Conservation (phyloP, 2,888 invertebrate species). For the Balanococcus diminutus region DNA sequence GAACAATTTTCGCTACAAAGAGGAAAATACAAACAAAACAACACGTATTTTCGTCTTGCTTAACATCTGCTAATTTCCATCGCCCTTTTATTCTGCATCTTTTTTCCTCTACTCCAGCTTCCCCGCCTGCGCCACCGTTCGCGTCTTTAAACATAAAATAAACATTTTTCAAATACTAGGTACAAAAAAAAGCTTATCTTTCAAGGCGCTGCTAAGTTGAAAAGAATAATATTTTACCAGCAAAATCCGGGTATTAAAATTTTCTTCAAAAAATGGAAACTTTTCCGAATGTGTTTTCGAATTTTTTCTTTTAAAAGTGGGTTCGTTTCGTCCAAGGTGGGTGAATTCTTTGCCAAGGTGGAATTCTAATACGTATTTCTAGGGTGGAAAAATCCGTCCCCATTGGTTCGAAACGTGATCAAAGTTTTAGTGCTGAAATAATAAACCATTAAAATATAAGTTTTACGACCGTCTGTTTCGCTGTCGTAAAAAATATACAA, state of each 20-base stretch:
- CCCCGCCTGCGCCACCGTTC: too few relatives aligned
- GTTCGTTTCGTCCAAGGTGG: too few relatives aligned
- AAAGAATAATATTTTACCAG: background rate
- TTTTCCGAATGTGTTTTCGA: background rate
- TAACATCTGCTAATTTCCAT: slow-evolving; percentile 13
- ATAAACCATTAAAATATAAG: background rate
- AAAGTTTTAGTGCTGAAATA: background rate
- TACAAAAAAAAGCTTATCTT: slow-evolving; percentile 10
- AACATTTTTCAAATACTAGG: background rate
- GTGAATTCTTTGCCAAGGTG: background rate
- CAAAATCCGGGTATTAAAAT: background rate
- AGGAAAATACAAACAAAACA: background rate
- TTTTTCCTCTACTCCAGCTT: background rate
- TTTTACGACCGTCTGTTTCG: background rate
- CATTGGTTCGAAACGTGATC: background rate
- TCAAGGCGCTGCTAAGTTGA: background rate
- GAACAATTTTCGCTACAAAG: background rate
- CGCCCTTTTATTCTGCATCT: background rate
- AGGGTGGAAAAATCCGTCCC: background rate
- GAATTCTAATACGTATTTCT: background rate
- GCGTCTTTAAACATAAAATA: background rate
- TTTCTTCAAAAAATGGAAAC: background rate
- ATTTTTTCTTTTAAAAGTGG: too few relatives aligned
- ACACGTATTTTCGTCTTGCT: background rate
- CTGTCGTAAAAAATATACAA: background rate